Evolutionary conservation across 1,140 invertebrate genomes (phyloP).

Genomic region (Cherax quadricarinatus): DNA sequence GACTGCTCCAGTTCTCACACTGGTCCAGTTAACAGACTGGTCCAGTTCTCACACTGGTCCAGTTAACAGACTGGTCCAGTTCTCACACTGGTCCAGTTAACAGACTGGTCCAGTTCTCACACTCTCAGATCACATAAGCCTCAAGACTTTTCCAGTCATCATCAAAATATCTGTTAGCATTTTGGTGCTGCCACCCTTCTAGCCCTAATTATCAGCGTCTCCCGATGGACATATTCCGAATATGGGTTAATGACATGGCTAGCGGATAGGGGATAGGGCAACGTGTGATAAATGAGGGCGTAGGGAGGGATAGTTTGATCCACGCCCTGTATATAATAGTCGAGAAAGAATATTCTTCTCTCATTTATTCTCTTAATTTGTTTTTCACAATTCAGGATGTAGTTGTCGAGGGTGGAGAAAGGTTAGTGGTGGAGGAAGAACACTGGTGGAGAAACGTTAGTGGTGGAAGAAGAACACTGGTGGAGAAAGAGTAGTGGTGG

Average conservation of each 20-base stretch:
- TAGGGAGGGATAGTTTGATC: background rate
- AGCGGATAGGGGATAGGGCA: background rate
- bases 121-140: too few relatives aligned
- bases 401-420: background rate
- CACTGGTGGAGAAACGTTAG: background rate
- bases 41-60: too few relatives aligned
- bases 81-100: too few relatives aligned
- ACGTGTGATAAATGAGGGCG: background rate
- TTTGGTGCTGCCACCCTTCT: background rate
- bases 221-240: slow-evolving; percentile 25
- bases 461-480: background rate
- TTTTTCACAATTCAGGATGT: background rate
- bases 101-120: too few relatives aligned
- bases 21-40: too few relatives aligned
- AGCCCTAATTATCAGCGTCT: background rate
- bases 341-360: background rate
- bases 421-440: background rate
- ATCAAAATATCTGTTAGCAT: background rate
- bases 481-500: background rate
- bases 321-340: background rate
- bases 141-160: too few relatives aligned
- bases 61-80: too few relatives aligned
- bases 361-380: slow-evolving; percentile 1
- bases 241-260: slow-evolving; percentile 27
- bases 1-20: too few relatives aligned